phyloP scores from a whole-genome alignment of 1,140 invertebrate species.

The Latrodectus geometricus region DNA sequence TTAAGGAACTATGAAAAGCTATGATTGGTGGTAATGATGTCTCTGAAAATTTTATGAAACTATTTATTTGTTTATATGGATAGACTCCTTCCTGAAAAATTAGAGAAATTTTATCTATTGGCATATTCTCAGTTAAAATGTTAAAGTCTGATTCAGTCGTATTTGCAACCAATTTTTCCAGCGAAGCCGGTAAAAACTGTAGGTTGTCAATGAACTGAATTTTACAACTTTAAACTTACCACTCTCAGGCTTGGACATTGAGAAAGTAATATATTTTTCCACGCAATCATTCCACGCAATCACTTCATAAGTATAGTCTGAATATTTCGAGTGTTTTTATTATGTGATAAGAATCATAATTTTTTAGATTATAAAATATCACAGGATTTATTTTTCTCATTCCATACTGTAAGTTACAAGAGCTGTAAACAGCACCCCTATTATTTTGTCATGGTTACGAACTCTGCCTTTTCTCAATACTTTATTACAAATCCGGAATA shows the following conservation, averaged over 20 bases:
- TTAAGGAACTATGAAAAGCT: background rate
- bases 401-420: conserved; percentile 19
- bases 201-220: background rate
- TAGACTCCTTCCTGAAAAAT: background rate
- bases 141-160: background rate
- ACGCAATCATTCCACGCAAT: background rate
- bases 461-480: background rate
- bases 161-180: background rate
- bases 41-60: too few species aligned
- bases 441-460: conserved; percentile 10
- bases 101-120: background rate
- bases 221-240: background rate
- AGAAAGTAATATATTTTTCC: conserved; percentile 19
- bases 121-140: background rate
- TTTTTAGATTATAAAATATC: conserved; percentile 8
- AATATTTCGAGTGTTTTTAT: background rate
- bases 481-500: background rate
- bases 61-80: background rate
- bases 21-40: too few species aligned
- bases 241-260: background rate
- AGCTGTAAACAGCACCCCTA: background rate
- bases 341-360: conserved; percentile 9
- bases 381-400: conserved; percentile 13
- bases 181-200: background rate
- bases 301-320: background rate